Percentiles rank a stretch among this genome's conserved stretches.
phyloP scores from a whole-genome alignment of 2,113 vertebrate genomes.

The Apistogramma diplotaenia region DNA sequence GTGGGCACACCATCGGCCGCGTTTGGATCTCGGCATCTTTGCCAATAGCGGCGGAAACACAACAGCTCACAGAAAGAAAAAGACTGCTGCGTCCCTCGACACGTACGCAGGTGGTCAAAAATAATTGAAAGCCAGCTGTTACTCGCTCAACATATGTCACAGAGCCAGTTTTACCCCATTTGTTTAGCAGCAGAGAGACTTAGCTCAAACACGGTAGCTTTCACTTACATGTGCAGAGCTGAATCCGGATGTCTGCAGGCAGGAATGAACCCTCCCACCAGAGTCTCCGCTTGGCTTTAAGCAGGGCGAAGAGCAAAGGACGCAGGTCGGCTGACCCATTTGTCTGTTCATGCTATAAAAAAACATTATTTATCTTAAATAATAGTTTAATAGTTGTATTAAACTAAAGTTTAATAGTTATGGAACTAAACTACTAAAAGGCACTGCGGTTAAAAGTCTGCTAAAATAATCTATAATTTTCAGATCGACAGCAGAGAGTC shows the following conservation, averaged over 20 bases:
- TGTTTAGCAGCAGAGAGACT: not conserved
- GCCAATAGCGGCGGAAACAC: not conserved
- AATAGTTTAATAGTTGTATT: not conserved
- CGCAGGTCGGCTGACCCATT: not conserved
- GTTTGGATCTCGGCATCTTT: not conserved
- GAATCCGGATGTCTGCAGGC: not conserved
- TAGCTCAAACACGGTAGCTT: not conserved
- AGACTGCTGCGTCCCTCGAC: not conserved
- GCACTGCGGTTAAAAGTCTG: too few relatives aligned
- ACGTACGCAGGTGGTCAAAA: not conserved
- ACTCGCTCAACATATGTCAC: not conserved
- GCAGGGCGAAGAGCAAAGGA: not conserved
- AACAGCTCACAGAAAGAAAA: not conserved
- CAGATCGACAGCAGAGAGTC: not conserved
- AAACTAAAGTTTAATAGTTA: not conserved
- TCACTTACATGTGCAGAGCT: conserved; percentile 28
- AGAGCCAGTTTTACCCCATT: fast-evolving
- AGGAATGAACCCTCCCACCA: conserved; percentile 31
- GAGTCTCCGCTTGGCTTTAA: not conserved
- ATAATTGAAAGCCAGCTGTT: not conserved
- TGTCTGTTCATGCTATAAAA: not conserved
- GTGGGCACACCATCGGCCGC: not conserved
- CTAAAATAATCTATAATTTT: not conserved
- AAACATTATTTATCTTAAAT: not conserved
- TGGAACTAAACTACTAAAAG: not conserved